These are phyloP conservation scores for Pungitius pungitius DNA, from an alignment of 2,113 vertebrate species.

Conservation along the genomic window DNA sequence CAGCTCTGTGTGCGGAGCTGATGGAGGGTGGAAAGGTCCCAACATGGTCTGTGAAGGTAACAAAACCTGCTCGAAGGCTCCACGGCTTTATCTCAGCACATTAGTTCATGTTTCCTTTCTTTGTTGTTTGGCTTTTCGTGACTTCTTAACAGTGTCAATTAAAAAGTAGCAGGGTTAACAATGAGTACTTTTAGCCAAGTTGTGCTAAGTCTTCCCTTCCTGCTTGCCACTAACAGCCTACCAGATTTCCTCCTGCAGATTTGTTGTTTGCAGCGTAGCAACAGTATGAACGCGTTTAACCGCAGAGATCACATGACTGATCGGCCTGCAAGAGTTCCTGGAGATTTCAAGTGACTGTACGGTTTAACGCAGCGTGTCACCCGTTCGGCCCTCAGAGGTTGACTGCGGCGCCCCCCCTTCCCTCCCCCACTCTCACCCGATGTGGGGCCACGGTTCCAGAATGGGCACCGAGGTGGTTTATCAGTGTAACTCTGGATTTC, in stretches of 20 bases:
- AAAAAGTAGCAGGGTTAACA: not conserved
- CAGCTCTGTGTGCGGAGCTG: slow-evolving; percentile 71
- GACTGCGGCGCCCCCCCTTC: slow-evolving; percentile 75
- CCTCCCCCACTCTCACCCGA: slow-evolving; percentile 72
- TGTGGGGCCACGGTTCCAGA: slow-evolving; percentile 77
- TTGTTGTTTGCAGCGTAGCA: not conserved
- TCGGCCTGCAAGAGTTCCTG: not conserved
- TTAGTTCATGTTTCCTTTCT: not conserved
- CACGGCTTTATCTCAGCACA: not conserved
- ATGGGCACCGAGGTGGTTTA: slow-evolving; percentile 77
- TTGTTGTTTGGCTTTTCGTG: not conserved
- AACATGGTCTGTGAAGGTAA: slow-evolving; percentile 81
- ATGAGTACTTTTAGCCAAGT: not conserved
- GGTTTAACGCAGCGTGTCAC: slow-evolving; percentile 29
- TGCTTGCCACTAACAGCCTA: not conserved
- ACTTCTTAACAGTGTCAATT: not conserved
- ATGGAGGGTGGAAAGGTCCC: slow-evolving; percentile 75
- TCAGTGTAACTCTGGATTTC: slow-evolving; percentile 80
- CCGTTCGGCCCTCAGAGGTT: slow-evolving; percentile 63
- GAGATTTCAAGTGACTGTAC: slow-evolving; percentile 1
- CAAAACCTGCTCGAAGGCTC: not conserved
- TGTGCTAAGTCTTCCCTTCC: not conserved
- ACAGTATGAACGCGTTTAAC: not conserved
- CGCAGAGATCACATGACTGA: not conserved
- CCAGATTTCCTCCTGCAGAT: not conserved